Evolutionary conservation across 2,113 vertebrate species (phyloP), one percentile per base, ranked within the genome.

Genomic region (Cyanistes caeruleus): DNA sequence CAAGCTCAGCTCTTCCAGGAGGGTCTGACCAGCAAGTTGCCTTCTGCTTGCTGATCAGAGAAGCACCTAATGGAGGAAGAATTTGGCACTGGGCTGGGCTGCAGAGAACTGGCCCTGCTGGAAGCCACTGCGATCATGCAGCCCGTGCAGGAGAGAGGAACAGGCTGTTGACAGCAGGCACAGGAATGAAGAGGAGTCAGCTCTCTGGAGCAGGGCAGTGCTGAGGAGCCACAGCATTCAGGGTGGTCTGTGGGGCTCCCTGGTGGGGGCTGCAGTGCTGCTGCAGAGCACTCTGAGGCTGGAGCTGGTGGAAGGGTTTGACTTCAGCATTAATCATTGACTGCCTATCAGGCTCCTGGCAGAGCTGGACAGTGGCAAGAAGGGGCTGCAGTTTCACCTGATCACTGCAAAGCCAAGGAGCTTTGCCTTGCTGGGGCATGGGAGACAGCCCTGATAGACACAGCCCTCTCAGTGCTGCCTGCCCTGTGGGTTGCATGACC

Each of bases 91-190:
- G 62, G 81, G 48, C 41, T 82, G 69, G 62, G 76, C 76, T 92
- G 91, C 63, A 35, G 80, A 55, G 75, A 55, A 5, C 76, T 41
- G 69, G 46, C 25, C 30, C 65, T 67, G 62, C 52, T 83, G 94
- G 87, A 93, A 70, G 76, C 69, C 0, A 3, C 84, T 87, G 77
- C 0, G 5, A 24, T 80, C 75, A 55, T 1, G 0, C 63, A 87
- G 44, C 55, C 68, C 0, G 0, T 9, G 56, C 48, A 46, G 46
- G 33, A 81, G 74, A 62, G 6, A 12, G 51, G 46, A 11, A 0
- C 43, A 43, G 63, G 49, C 53, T 85, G 53, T 24, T 60, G 83
- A 64, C 58, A 77, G 14, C 58, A 67, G 69, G 11, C 41, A 67
- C n/a, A 25, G 80, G 5, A 33, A 84, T 7, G 48, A 74, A 58